A percentile compares a stretch with the other conserved stretches of the same genome.
Evolutionary conservation across 1,140 invertebrate species (phyloP).

Genomic region (Plectrocnemia conspersa): DNA sequence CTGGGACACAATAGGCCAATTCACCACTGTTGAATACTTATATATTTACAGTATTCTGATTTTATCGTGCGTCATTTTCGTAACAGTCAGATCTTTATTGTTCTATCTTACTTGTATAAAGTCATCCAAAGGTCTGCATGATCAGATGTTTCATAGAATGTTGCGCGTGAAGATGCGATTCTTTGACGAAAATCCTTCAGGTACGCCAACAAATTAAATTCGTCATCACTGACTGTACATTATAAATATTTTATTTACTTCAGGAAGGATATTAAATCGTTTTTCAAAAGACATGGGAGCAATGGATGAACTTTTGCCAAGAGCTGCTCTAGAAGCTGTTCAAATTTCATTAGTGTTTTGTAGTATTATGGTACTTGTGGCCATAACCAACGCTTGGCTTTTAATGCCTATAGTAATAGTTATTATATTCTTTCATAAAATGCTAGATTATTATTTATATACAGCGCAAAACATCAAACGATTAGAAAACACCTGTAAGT

Average conservation of each 20-base stretch:
- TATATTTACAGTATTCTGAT: conserved; percentile 48
- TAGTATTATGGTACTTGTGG: conserved; percentile 63
- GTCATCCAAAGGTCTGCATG: conserved; percentile 73
- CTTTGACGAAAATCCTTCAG: conserved; percentile 78
- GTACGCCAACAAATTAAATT: conserved; percentile 37
- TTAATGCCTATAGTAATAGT: conserved; percentile 65
- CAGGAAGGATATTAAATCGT: conserved; percentile 65
- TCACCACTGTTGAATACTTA: conserved; percentile 46
- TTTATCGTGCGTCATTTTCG: conserved; percentile 50
- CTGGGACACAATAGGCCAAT: conserved; percentile 42
- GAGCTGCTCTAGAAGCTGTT: conserved; percentile 71
- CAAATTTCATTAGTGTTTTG: conserved; percentile 61
- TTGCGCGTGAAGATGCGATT: conserved; percentile 75
- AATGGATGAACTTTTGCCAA: conserved; percentile 81
- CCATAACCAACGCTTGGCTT: conserved; percentile 69
- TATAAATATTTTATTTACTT: conserved; percentile 40
- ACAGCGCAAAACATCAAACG: conserved; percentile 82
- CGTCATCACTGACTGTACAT: not conserved
- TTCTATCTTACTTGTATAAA: conserved; percentile 79
- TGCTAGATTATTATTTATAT: conserved; percentile 73
- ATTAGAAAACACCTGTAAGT: conserved; percentile 74
- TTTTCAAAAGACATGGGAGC: conserved; percentile 74
- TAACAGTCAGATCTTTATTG: conserved; percentile 57
- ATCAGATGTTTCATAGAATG: conserved; percentile 73
- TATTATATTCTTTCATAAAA: conserved; percentile 63